Evolutionary conservation across 2,113 vertebrate genomes (phyloP).

Genomic region (Psephotus haematonotus): DNA sequence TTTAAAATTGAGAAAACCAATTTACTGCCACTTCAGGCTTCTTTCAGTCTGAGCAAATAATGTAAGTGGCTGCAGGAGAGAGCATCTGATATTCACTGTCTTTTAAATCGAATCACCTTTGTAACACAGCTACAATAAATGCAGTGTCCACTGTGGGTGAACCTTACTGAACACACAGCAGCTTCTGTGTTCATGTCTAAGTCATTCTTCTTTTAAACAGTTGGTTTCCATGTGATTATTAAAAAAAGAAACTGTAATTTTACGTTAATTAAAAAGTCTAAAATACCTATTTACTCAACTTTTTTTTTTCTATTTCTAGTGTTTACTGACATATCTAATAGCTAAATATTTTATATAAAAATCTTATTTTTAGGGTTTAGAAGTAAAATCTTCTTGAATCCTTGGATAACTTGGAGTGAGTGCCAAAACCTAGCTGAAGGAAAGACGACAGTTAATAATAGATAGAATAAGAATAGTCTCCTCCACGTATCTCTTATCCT

Average conservation of each 20-base stretch:
- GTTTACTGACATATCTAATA: neutral
- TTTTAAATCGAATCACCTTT: neutral
- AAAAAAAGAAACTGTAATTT: neutral
- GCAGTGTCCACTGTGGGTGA: neutral
- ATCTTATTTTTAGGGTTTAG: slow-evolving; percentile 41
- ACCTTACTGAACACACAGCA: neutral
- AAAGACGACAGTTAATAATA: neutral
- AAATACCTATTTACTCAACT: neutral
- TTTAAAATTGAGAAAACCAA: neutral
- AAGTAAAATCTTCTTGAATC: slow-evolving; percentile 72
- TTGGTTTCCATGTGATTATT: neutral
- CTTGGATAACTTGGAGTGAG: slow-evolving; percentile 74
- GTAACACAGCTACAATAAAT: neutral
- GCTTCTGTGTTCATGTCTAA: neutral
- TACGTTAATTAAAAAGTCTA: neutral
- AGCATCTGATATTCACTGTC: neutral
- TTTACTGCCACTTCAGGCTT: neutral
- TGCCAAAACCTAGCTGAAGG: slow-evolving; percentile 66
- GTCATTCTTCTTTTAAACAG: neutral
- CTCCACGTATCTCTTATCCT: slow-evolving; percentile 74
- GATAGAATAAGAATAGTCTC: neutral
- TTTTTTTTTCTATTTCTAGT: neutral
- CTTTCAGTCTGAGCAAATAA: neutral
- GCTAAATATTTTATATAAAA: neutral
- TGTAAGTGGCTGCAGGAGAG: neutral